Evolutionary conservation across 1,140 invertebrate genomes (phyloP), one percentile per base, ranked within the genome.

Genomic region (Cecropterus lyciades): DNA sequence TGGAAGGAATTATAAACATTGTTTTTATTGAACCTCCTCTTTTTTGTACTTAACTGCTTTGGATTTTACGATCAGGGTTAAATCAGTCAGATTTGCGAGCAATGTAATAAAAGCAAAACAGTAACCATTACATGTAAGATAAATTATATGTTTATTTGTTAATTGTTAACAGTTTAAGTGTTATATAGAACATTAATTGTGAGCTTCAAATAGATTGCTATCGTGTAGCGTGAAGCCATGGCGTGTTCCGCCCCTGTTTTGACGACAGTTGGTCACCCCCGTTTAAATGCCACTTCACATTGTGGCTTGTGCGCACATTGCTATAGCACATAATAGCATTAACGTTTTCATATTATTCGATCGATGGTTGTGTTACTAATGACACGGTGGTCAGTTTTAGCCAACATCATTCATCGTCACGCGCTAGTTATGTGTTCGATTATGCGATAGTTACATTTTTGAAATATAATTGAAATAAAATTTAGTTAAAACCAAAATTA

Each of bases 231-330:
- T 84, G 85, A 86, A 89, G 82, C 80, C 82, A 73, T 86, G 79
- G 75, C 78, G 75, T 79, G 79, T 80, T 80, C 79, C 79, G 75
- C 82, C 83, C 85, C 76, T 78, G 76, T 82, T 85, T 82, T 75
- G 72, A 79, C 87, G 88, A 88, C 89, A 92, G 89, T 92, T 92
- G 89, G 89, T 92, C 87, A 89, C 87, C 89, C 89, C 82, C 80
- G 78, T 89, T 80, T 82, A 82, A 89, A 87, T 79, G 70, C 77
- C 86, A 89, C 85, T 92, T 91, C 81, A 89, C 79, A 90, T 85
- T 89, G 82, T 88, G 85, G 87, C 85, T 85, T 89, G 89, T 79
- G 82, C 78, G 82, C 84, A 83, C 86, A 84, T 82, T 82, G 79
- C 81, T 70, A 71, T 77, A 65, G 48, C 63, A 69, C 67, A 70